phyloP scores from a whole-genome alignment of 1,140 invertebrate genomes.

The Psix sp. region DNA sequence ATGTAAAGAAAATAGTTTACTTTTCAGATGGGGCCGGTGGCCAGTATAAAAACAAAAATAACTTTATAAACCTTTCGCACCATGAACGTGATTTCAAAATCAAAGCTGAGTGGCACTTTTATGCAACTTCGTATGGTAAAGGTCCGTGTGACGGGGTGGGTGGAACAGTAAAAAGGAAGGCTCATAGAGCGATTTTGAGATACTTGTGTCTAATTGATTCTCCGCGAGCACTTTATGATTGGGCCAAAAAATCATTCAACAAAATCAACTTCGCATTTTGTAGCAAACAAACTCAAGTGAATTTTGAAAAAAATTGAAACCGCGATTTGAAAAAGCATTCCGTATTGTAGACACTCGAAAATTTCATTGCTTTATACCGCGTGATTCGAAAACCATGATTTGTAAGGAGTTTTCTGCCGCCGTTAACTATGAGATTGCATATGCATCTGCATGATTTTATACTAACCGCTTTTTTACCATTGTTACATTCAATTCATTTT shows the following conservation, averaged over 20 bases:
- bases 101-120: constrained; percentile 18
- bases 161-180: constrained; percentile 13
- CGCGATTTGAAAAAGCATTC: too few species aligned
- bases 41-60: constrained; percentile 24
- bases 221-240: constrained; percentile 6
- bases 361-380: too few species aligned
- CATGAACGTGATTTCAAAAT: constrained; percentile 17
- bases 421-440: too few species aligned
- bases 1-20: neutral
- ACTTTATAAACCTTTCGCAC: constrained; percentile 11
- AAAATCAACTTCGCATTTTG: constrained; percentile 22
- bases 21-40: neutral
- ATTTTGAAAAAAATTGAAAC: too few species aligned
- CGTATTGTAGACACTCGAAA: too few species aligned
- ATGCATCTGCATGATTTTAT: too few species aligned
- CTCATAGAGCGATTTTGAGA: constrained; percentile 8
- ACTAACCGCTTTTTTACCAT: too few species aligned
- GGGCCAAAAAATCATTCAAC: constrained; percentile 10
- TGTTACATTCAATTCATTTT: too few species aligned
- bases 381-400: too few species aligned
- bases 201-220: constrained; percentile 2
- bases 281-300: neutral
- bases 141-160: neutral
- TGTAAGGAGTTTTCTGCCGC: too few species aligned
- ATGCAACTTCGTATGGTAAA: constrained; percentile 11